phyloP scores from a whole-genome alignment of 2,113 vertebrate genomes.

The Potamarius usumacintae region DNA sequence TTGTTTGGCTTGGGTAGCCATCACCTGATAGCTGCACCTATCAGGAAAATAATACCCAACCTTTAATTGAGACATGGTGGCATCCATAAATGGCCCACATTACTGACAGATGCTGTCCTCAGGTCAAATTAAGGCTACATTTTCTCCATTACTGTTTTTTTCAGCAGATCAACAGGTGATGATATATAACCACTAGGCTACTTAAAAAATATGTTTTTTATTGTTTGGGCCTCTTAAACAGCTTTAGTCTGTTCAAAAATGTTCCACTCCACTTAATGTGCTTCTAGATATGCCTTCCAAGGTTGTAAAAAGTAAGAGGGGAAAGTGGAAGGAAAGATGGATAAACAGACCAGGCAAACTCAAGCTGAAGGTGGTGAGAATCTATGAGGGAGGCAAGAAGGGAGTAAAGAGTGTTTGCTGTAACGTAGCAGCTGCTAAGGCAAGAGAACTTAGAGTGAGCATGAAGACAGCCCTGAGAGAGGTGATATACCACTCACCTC shows the following conservation, averaged over 20 bases:
- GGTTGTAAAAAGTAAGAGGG: conserved; percentile 45
- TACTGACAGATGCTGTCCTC: conserved; percentile 18
- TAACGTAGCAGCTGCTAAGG: background rate
- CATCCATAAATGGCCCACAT: conserved; percentile 2
- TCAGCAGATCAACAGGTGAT: conserved; percentile 48
- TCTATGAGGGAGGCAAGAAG: background rate
- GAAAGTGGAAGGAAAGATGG: background rate
- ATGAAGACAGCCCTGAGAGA: conserved; percentile 33
- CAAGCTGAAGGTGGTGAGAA: background rate
- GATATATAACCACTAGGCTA: conserved; percentile 54
- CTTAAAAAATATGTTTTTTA: background rate
- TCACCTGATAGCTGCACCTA: background rate
- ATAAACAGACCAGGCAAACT: background rate
- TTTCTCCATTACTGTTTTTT: conserved; percentile 31
- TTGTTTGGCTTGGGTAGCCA: background rate
- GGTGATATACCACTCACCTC: conserved; percentile 20
- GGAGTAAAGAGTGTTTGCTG: background rate
- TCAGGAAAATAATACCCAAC: background rate
- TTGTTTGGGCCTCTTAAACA: conserved; percentile 46
- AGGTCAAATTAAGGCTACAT: conserved; percentile 10
- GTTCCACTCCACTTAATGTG: conserved; percentile 39
- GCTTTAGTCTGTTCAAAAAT: conserved; percentile 48
- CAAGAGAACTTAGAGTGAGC: conserved; percentile 36
- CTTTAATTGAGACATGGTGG: background rate
- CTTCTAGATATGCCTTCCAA: conserved; percentile 44